phyloP scores from a whole-genome alignment of 35 echinoderm and acorn worm species.

The Acanthaster planci region DNA sequence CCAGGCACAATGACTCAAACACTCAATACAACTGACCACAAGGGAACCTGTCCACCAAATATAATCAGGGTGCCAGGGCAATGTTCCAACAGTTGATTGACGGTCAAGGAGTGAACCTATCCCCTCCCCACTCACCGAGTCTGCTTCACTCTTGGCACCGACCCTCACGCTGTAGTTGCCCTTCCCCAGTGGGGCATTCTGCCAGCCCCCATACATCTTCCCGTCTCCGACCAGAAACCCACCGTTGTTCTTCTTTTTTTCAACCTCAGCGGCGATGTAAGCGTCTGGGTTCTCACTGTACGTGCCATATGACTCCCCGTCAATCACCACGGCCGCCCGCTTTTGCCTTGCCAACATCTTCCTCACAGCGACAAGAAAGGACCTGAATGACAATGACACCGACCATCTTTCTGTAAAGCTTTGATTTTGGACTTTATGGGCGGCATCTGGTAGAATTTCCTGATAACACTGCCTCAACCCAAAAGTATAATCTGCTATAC shows the following conservation, averaged over 20 bases:
- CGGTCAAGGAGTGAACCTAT: too few species aligned
- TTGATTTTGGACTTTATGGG: neutral
- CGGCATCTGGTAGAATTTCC: too few species aligned
- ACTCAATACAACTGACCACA: too few species aligned
- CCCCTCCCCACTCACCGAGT: neutral
- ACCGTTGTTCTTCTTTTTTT: neutral
- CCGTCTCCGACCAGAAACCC: conserved; percentile 3
- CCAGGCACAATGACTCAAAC: too few species aligned
- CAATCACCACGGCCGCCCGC: neutral
- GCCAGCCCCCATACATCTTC: neutral
- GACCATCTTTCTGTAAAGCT: neutral
- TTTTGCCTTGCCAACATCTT: neutral
- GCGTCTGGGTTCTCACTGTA: neutral
- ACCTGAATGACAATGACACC: neutral
- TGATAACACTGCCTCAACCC: too few species aligned
- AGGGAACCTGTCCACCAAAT: too few species aligned
- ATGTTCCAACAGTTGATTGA: too few species aligned
- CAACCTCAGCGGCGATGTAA: conserved; percentile 6
- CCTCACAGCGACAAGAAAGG: neutral
- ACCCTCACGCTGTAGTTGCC: neutral
- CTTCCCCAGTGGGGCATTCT: neutral
- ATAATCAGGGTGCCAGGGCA: too few species aligned
- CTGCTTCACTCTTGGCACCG: neutral
- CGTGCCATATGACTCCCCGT: neutral
- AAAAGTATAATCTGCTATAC: too few species aligned